Conservation (phyloP, 1,140 invertebrate genomes). For the Holcopasites calliopsidis region DNA sequence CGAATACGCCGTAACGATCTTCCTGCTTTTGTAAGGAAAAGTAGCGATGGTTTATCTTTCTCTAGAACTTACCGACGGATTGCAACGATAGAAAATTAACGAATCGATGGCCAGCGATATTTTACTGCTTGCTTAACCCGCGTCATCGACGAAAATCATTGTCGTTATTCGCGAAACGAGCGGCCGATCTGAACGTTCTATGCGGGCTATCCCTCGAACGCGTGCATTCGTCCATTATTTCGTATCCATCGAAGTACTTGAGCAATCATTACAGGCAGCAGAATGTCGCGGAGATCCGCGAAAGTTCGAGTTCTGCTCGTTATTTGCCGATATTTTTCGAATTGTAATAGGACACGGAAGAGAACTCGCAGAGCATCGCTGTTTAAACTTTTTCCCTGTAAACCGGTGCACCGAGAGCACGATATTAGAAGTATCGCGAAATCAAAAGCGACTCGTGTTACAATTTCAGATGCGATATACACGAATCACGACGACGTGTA, state of each 20-base stretch:
- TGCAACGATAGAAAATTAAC: constrained; percentile 47
- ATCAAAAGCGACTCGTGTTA: too few species aligned
- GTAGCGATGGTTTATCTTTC: constrained; percentile 21
- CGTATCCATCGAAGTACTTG: neutral
- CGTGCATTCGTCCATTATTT: neutral
- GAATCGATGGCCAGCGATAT: constrained; percentile 43
- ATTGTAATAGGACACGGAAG: too few species aligned
- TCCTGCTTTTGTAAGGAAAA: neutral
- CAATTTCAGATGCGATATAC: neutral
- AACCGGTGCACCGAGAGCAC: neutral
- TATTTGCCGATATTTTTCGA: neutral
- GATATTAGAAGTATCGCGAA: neutral
- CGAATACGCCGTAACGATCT: neutral
- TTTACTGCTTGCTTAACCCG: constrained; percentile 27
- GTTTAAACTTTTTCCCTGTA: neutral
- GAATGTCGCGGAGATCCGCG: too few species aligned
- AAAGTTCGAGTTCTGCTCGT: too few species aligned
- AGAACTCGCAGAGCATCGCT: neutral
- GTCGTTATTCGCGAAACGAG: constrained; percentile 9
- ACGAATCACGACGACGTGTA: neutral
- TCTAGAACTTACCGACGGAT: constrained; percentile 37
- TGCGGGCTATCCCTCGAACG: too few species aligned
- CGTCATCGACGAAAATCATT: constrained; percentile 2
- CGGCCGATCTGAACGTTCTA: neutral
- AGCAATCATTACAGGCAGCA: constrained; percentile 19